Evolutionary conservation across 2,888 invertebrate genomes (phyloP).

Genomic region (Argyresthia goedartella): DNA sequence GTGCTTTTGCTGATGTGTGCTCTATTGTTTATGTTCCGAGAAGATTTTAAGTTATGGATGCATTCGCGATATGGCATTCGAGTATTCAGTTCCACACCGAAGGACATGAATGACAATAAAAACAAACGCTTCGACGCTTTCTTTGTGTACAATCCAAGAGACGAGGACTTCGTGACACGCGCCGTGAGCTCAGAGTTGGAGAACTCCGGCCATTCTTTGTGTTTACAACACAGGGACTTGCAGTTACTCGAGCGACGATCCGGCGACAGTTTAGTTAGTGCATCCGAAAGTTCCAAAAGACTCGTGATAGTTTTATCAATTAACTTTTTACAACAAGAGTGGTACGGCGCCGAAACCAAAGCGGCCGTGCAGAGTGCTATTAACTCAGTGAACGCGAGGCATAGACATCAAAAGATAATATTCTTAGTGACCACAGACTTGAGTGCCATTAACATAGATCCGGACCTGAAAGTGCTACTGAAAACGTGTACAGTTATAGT

Average conservation of each 20-base stretch:
- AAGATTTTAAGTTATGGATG: slow-evolving; percentile 84
- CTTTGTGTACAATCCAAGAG: slow-evolving; percentile 86
- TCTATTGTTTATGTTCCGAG: slow-evolving; percentile 79
- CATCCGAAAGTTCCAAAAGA: slow-evolving; percentile 74
- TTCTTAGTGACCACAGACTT: slow-evolving; percentile 67
- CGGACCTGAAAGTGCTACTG: slow-evolving; percentile 79
- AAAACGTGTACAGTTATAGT: slow-evolving; percentile 81
- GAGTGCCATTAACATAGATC: slow-evolving; percentile 77
- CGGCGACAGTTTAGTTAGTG: slow-evolving; percentile 65
- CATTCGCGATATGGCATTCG: slow-evolving; percentile 83
- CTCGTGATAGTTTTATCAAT: slow-evolving; percentile 86
- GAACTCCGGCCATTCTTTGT: slow-evolving; percentile 73
- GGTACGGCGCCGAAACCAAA: slow-evolving; percentile 85
- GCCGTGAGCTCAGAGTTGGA: slow-evolving; percentile 81
- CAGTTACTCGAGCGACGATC: slow-evolving; percentile 71
- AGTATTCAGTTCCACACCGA: slow-evolving; percentile 74
- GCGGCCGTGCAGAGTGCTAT: slow-evolving; percentile 83
- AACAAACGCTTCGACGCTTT: slow-evolving; percentile 89
- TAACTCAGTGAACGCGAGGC: slow-evolving; percentile 74
- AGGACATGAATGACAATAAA: slow-evolving; percentile 67
- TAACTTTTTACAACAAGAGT: slow-evolving; percentile 85
- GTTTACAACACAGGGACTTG: slow-evolving; percentile 76
- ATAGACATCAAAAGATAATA: slow-evolving; percentile 72
- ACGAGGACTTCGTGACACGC: slow-evolving; percentile 79
- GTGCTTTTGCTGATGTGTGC: slow-evolving; percentile 78